Evolutionary conservation across 2,113 vertebrate genomes (phyloP).

Genomic region (Chrysochloris asiatica): DNA sequence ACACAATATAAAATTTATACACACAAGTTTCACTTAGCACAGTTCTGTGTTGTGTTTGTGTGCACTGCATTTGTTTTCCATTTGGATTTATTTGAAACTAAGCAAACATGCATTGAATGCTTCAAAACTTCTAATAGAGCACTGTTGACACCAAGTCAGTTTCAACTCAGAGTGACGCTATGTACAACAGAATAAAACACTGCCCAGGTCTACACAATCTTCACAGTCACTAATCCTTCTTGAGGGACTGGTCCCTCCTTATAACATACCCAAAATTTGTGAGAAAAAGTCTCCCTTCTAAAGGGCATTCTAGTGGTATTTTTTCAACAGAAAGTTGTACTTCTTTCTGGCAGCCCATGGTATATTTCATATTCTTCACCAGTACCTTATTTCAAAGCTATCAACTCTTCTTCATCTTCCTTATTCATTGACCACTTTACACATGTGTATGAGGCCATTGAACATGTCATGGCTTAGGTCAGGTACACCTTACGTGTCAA

Average conservation of each 20-base stretch:
- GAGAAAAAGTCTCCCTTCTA: background rate
- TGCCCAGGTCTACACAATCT: no score
- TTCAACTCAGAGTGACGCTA: no score
- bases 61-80: slow-evolving; percentile 49
- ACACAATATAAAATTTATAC: background rate
- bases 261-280: background rate
- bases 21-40: slow-evolving; percentile 15
- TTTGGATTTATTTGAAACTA: slow-evolving; percentile 33
- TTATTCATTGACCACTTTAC: background rate
- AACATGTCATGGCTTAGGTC: background rate
- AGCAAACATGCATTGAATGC: slow-evolving; percentile 13
- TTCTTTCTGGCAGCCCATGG: background rate
- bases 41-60: background rate
- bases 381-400: background rate
- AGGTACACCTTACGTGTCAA: background rate
- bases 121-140: slow-evolving; percentile 46
- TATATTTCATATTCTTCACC: background rate
- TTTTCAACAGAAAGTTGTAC: background rate
- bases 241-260: background rate
- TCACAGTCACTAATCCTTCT: background rate
- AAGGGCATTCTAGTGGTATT: background rate
- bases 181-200: no score
- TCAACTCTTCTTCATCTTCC: background rate
- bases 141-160: background rate
- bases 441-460: background rate